A percentile compares a stretch with the other conserved stretches of the same genome.
Evolutionary conservation across 64 coral and sea anemone genomes (phyloP).

Genomic region (Stichodactyla helianthus): DNA sequence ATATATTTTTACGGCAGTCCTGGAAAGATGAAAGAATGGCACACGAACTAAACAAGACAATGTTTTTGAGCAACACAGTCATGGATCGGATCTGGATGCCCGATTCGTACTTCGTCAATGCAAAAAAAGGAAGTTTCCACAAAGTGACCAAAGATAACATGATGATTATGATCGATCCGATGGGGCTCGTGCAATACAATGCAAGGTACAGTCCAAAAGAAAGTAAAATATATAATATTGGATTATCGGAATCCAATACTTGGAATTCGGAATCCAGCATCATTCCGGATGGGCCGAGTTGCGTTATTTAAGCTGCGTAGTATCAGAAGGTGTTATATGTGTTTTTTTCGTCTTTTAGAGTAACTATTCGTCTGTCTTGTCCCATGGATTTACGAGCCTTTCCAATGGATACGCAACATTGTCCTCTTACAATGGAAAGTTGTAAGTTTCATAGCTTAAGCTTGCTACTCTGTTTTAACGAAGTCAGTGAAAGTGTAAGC

Average conservation of each 20-base stretch:
- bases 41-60: slow-evolving; percentile 79
- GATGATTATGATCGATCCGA: slow-evolving; percentile 81
- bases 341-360: slow-evolving; percentile 39
- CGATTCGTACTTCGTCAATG: slow-evolving; percentile 97
- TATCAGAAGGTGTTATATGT: too few species aligned
- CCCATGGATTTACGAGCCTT: slow-evolving; percentile 88
- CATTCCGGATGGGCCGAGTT: too few species aligned
- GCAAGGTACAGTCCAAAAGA: slow-evolving; percentile 49
- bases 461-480: neutral
- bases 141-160: slow-evolving; percentile 89
- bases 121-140: slow-evolving; percentile 78
- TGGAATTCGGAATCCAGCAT: too few species aligned
- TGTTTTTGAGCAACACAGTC: slow-evolving; percentile 80
- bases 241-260: too few species aligned
- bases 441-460: slow-evolving; percentile 56
- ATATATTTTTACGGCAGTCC: slow-evolving; percentile 81
- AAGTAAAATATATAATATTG: too few species aligned
- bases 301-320: too few species aligned
- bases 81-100: slow-evolving; percentile 94
- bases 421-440: slow-evolving; percentile 84
- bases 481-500: too few species aligned
- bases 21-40: slow-evolving; percentile 76
- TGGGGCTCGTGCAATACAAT: slow-evolving; percentile 67
- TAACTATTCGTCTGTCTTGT: slow-evolving; percentile 79
- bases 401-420: slow-evolving; percentile 93